Evolutionary conservation across 2,888 invertebrate genomes (phyloP).

Genomic region (Drosophila diplacantha): DNA sequence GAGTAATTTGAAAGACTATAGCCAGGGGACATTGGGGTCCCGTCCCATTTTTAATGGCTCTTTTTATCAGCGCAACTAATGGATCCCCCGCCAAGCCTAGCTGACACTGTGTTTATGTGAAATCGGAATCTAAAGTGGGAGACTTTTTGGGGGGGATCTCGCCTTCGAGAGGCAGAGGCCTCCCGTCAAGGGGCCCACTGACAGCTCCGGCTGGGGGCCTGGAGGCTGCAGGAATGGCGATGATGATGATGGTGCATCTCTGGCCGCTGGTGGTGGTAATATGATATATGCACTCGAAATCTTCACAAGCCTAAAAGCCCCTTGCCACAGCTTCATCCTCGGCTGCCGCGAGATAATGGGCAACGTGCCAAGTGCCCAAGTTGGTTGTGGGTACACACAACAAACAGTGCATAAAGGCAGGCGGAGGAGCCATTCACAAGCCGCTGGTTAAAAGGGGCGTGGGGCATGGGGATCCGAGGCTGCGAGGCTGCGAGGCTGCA

Average conservation of each 20-base stretch:
- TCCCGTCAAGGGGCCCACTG: conserved; percentile 43
- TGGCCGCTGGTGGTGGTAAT: conserved; percentile 46
- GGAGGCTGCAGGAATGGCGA: conserved; percentile 13
- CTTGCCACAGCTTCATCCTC: conserved; percentile 16
- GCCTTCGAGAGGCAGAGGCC: conserved; percentile 4
- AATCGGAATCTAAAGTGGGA: conserved; percentile 20
- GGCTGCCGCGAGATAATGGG: conserved; percentile 61
- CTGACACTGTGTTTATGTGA: conserved; percentile 49
- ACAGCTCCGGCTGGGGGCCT: conserved; percentile 37
- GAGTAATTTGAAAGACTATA: conserved; percentile 20
- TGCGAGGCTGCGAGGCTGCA: conserved; percentile 15
- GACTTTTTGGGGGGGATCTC: conserved; percentile 13
- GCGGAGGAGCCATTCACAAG: conserved; percentile 47
- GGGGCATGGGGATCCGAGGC: conserved; percentile 5
- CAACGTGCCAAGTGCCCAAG: conserved; percentile 67
- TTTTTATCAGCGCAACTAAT: conserved; percentile 52
- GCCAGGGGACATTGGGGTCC: conserved; percentile 7
- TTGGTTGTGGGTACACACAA: conserved; percentile 41
- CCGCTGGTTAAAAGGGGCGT: conserved; percentile 18
- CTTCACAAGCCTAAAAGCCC: conserved; percentile 35
- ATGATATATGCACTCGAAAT: conserved; percentile 66
- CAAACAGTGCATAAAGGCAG: conserved; percentile 68
- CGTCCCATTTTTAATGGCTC: conserved; percentile 24
- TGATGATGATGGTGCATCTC: conserved; percentile 39
- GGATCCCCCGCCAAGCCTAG: conserved; percentile 46